Evolutionary conservation across 2,113 vertebrate genomes (phyloP).

Genomic region (Toxostoma redivivum): DNA sequence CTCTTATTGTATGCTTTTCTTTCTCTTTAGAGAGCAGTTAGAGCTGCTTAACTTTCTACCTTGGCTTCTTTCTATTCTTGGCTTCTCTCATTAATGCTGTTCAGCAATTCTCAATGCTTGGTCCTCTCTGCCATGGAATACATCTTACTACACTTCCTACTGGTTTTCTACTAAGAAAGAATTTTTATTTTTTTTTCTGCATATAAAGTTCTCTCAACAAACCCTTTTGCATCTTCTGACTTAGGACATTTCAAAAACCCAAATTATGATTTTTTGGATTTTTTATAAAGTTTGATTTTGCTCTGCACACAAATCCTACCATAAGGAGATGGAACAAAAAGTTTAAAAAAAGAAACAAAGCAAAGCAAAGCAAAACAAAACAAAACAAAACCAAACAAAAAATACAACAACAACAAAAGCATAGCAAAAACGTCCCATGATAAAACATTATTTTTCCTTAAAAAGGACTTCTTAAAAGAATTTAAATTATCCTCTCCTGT

Average conservation of each 20-base stretch:
- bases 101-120: background rate
- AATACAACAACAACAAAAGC: too few relatives aligned
- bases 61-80: too few relatives aligned
- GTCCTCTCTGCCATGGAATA: background rate
- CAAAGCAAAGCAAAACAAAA: too few relatives aligned
- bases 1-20: background rate
- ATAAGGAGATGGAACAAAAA: background rate
- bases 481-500: background rate
- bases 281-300: background rate
- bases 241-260: background rate
- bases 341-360: rapidly evolving
- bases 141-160: background rate
- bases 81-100: background rate
- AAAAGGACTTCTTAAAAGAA: background rate
- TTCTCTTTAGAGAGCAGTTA: background rate
- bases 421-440: rapidly evolving
- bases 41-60: background rate
- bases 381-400: background rate
- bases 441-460: background rate
- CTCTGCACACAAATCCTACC: background rate
- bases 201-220: background rate
- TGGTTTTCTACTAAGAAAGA: background rate
- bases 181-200: background rate
- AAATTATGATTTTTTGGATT: background rate
- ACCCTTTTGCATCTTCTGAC: background rate